phyloP scores from a whole-genome alignment of 2,113 vertebrate species.

The Clarias macrocephalus region DNA sequence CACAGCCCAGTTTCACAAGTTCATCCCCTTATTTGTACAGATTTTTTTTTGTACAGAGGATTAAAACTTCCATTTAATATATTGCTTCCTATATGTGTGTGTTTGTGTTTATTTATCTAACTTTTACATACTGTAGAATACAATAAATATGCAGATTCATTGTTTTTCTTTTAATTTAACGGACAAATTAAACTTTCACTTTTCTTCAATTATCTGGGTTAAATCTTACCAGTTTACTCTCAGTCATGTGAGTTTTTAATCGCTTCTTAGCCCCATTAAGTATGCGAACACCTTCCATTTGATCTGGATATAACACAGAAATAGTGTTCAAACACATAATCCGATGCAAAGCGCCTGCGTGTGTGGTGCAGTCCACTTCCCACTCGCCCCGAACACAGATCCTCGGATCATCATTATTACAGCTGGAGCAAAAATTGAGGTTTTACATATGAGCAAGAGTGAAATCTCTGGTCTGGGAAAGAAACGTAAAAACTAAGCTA shows the following conservation, averaged over 20 bases:
- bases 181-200: not conserved
- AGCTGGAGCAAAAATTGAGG: not conserved
- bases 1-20: not conserved
- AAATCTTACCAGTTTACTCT: no score
- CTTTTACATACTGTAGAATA: not conserved
- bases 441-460: not conserved
- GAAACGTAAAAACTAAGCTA: not conserved
- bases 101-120: not conserved
- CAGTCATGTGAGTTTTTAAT: not conserved
- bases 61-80: not conserved
- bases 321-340: not conserved
- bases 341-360: not conserved
- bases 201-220: not conserved
- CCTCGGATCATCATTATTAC: not conserved
- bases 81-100: not conserved
- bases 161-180: not conserved
- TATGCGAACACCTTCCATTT: not conserved
- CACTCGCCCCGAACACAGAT: not conserved
- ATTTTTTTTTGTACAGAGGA: not conserved
- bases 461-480: not conserved
- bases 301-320: not conserved
- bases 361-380: not conserved
- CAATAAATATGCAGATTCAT: not conserved
- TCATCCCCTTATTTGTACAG: not conserved
- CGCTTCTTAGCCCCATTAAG: not conserved